Conservation (phyloP, 2,797 vertebrate species). For the Eutrigla gurnardus region DNA sequence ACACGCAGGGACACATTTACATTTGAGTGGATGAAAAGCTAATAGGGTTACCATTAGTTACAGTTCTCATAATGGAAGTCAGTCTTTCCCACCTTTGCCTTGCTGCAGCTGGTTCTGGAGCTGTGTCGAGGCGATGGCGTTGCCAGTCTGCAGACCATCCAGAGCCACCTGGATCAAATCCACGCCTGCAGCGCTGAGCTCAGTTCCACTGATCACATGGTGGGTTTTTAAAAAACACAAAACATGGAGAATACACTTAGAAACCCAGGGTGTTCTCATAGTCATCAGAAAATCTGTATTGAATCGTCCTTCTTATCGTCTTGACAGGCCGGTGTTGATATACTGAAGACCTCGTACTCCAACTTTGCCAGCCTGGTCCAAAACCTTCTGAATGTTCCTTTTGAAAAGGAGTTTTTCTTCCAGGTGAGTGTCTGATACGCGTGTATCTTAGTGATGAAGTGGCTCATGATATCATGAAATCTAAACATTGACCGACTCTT, state of each 20-base stretch:
- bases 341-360: conserved; percentile 65
- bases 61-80: not conserved
- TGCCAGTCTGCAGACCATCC: conserved; percentile 64
- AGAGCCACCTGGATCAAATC: conserved; percentile 74
- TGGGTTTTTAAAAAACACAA: conserved; percentile 29
- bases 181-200: conserved; percentile 61
- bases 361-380: conserved; percentile 73
- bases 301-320: not conserved
- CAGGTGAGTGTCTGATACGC: conserved; percentile 55
- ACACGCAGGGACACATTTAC: too few species aligned
- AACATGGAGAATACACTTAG: not conserved
- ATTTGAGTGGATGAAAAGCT: too few species aligned
- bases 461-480: not conserved
- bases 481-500: not conserved
- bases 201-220: conserved; percentile 55
- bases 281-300: not conserved
- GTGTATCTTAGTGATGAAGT: not conserved
- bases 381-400: conserved; percentile 65
- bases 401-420: conserved; percentile 74
- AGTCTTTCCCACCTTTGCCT: not conserved
- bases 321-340: conserved; percentile 51
- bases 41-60: too few species aligned
- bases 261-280: not conserved
- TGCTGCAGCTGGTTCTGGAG: conserved; percentile 71
- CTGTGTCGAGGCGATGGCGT: conserved; percentile 65